Evolutionary conservation across 92 coral and sea anemone genomes (phyloP), one percentile per base, ranked within the genome.

Genomic region (Zoanthus sociatus): DNA sequence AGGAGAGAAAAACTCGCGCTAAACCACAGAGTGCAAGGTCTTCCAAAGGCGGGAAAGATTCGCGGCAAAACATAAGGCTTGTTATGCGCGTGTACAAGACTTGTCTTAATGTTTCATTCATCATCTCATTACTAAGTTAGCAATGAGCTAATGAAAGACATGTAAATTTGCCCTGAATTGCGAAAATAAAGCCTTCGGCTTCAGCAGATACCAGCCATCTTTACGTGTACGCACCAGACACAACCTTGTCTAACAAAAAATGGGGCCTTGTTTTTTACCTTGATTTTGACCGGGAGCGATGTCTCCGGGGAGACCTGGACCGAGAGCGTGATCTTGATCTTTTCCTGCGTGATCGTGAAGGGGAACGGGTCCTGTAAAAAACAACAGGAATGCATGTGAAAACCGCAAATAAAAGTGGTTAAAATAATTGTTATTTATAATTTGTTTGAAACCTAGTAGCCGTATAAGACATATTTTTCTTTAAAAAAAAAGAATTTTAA

Each of bases 201-300:
- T 58, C n/a, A 4, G 6, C n/a, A 58, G 64, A 4, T 58, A 14
- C 64, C 42, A 37, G 42, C 42, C 42, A 37, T 37, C 42, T 37
- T 37, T 37, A 37, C 42, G 1, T 37, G 42, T 37, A 37, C 42
- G 42, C 42, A 37, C 42, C 42, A 37, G 42, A 37, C 42, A 37
- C 42, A 37, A 37, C 42, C 42, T 37, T 37, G 42, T 37, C 2
- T 37, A 37, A 37, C 42, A 37, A 4, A 37, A 26, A 15, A 6
- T 60, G 66, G 6, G 13, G 18, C 15, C 10, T 21, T 16, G 11
- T 2, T 45, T 72, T 2, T 45, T 72, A 79, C 90, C 91, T 83
- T 18, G 79, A 87, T 82, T 91, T 92, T 50, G 98, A 97, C 46
- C 93, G 93, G n/a, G 96, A 92, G 67, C 96, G 99, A 13, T 95